phyloP scores from a whole-genome alignment of 2,797 vertebrate species.

The Hylomyscus alleni region DNA sequence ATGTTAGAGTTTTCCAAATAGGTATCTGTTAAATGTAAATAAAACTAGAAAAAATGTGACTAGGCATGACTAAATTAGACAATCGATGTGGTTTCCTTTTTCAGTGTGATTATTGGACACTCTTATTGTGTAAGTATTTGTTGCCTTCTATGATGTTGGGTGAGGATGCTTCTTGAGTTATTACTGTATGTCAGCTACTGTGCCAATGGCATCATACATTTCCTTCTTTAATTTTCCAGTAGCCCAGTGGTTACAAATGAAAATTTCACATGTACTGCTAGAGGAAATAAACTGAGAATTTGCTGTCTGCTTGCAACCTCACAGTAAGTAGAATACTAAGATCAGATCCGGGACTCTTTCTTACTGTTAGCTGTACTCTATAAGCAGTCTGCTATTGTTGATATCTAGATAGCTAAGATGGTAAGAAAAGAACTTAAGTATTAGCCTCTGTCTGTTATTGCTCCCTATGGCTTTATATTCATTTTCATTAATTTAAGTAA shows the following conservation, averaged over 20 bases:
- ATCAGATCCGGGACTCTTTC: no score
- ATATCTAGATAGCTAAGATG: background rate
- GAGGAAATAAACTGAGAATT: background rate
- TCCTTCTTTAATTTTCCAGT: slow-evolving; percentile 38
- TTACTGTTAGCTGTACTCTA: background rate
- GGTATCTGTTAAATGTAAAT: slow-evolving; percentile 20
- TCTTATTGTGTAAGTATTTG: background rate
- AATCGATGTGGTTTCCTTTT: background rate
- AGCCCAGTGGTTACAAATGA: background rate
- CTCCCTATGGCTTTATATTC: background rate
- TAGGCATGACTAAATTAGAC: background rate
- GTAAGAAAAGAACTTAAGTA: background rate
- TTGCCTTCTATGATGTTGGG: background rate
- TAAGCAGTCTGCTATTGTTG: background rate
- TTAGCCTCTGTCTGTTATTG: background rate
- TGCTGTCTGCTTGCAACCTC: background rate
- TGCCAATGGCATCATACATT: background rate
- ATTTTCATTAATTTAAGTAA: background rate
- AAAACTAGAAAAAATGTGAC: slow-evolving; percentile 36
- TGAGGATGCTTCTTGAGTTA: background rate
- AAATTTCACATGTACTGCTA: background rate
- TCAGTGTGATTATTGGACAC: background rate
- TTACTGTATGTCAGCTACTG: background rate
- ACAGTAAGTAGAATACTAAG: background rate
- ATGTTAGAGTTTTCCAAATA: slow-evolving; percentile 61